Evolutionary conservation across 1,140 invertebrate genomes (phyloP).

Genomic region (Dendroctonus valens): DNA sequence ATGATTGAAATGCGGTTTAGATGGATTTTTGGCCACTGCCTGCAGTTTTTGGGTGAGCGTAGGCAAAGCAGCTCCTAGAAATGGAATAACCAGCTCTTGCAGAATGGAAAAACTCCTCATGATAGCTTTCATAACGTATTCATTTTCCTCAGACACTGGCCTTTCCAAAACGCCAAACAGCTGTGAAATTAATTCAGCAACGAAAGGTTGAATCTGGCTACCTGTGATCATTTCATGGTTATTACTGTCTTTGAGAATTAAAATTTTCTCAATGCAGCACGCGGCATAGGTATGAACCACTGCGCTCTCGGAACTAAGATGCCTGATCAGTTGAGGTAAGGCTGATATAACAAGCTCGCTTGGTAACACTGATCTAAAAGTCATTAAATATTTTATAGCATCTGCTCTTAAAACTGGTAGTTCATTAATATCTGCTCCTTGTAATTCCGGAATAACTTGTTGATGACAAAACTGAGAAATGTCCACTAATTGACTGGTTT

Average conservation of each 20-base stretch:
- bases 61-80: conserved; percentile 73
- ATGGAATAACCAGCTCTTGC: conserved; percentile 79
- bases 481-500: conserved; percentile 86
- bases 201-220: conserved; percentile 59
- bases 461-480: conserved; percentile 82
- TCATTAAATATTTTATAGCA: conserved; percentile 94
- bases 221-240: conserved; percentile 60
- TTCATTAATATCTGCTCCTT: conserved; percentile 76
- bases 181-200: conserved; percentile 67
- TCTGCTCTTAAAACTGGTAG: conserved; percentile 92
- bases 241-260: conserved; percentile 66
- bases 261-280: conserved; percentile 84
- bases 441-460: conserved; percentile 84
- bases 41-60: conserved; percentile 82
- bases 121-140: conserved; percentile 96
- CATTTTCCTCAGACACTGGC: conserved; percentile 84
- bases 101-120: conserved; percentile 84
- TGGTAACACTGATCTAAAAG: conserved; percentile 87
- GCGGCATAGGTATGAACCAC: conserved; percentile 96
- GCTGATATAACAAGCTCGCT: conserved; percentile 70
- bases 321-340: conserved; percentile 73
- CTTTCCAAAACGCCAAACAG: conserved; percentile 73
- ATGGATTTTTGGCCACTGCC: conserved; percentile 90
- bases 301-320: conserved; percentile 69
- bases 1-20: conserved; percentile 96